These are phyloP conservation scores for Polypterus bichir DNA, from an alignment of 2,113 vertebrate genomes.

Conservation along the genomic window DNA sequence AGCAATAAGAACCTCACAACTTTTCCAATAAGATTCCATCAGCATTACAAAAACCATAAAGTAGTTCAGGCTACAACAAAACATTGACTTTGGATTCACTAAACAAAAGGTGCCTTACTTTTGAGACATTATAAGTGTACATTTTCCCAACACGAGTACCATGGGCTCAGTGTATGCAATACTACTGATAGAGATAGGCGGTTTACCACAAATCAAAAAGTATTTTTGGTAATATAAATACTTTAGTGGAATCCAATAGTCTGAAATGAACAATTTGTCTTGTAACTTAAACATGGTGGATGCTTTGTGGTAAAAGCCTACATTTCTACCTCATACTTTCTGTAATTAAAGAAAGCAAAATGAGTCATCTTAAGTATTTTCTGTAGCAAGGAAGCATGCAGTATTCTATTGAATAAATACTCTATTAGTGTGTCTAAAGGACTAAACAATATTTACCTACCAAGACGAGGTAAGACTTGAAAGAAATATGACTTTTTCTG, in stretches of 20 bases:
- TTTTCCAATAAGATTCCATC: not conserved
- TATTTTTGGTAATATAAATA: too few relatives aligned
- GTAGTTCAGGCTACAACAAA: too few relatives aligned
- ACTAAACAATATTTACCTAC: constrained; percentile 24
- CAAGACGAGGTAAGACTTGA: constrained; percentile 28
- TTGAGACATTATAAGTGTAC: too few relatives aligned
- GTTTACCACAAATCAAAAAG: constrained; percentile 59
- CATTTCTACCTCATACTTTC: constrained; percentile 24
- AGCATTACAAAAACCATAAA: too few relatives aligned
- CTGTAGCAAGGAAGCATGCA: constrained; percentile 44
- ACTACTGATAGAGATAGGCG: too few relatives aligned
- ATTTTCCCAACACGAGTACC: too few relatives aligned
- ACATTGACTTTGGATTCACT: too few relatives aligned
- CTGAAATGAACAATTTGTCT: too few relatives aligned
- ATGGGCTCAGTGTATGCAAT: too few relatives aligned
- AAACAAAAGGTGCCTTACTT: too few relatives aligned
- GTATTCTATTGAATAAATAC: constrained; percentile 5
- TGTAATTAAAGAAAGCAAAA: constrained; percentile 54
- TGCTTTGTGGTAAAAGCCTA: constrained; percentile 74
- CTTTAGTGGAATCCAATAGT: too few relatives aligned
- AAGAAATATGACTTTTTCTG: constrained; percentile 22
- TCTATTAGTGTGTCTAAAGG: not conserved
- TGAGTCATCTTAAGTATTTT: constrained; percentile 37
- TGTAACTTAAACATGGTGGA: constrained; percentile 17
- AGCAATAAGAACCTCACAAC: not conserved